Evolutionary conservation across 2,113 vertebrate species (phyloP).

Genomic region (Gobiocypris rarus): DNA sequence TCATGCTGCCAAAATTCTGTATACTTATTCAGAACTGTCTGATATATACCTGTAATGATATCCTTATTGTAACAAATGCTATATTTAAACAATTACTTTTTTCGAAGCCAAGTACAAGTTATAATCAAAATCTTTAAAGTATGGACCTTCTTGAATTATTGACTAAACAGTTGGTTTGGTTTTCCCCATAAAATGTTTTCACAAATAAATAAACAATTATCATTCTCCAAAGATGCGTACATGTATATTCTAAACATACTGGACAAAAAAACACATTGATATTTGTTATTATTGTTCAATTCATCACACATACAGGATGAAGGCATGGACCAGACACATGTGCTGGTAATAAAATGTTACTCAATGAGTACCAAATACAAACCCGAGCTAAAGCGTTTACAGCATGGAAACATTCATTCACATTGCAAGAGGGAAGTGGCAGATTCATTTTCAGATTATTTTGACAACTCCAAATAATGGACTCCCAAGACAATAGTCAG

Average conservation of each 20-base stretch:
- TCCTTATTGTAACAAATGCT: too few species aligned
- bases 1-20: background rate
- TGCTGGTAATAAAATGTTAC: background rate
- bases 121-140: too few species aligned
- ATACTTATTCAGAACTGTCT: background rate
- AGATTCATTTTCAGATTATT: slow-evolving; percentile 12
- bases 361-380: background rate
- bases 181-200: background rate
- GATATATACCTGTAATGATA: too few species aligned
- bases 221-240: background rate
- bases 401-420: background rate
- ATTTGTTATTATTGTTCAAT: background rate
- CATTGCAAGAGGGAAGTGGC: background rate
- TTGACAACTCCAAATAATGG: slow-evolving; percentile 32
- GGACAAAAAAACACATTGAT: background rate
- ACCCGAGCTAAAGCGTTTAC: background rate
- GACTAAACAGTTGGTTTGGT: too few species aligned
- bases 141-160: too few species aligned
- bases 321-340: too few species aligned
- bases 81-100: too few species aligned
- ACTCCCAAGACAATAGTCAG: slow-evolving; percentile 31
- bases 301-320: background rate
- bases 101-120: too few species aligned
- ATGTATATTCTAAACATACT: background rate
- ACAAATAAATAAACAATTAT: background rate